phyloP scores from a whole-genome alignment of 1,140 invertebrate species.

The Drosophila gunungcola region DNA sequence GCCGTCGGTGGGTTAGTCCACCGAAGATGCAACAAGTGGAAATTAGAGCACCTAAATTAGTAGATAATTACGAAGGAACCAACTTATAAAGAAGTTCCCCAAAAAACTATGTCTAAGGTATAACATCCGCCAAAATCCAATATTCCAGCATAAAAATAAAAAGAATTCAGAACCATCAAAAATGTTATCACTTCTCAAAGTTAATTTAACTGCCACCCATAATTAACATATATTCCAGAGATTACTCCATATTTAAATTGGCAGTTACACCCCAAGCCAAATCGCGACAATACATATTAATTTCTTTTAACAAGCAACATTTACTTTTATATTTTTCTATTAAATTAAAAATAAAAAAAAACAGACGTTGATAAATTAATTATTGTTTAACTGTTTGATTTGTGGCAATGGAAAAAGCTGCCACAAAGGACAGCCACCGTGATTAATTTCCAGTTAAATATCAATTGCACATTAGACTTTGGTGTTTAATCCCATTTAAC shows the following conservation, averaged over 20 bases:
- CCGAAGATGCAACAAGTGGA: neutral
- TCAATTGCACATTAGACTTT: constrained; percentile 5
- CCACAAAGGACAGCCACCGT: neutral
- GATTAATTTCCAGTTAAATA: constrained; percentile 9
- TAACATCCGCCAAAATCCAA: too few species aligned
- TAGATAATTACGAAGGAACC: neutral
- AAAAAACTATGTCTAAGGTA: too few species aligned
- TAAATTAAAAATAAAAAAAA: neutral
- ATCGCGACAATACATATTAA: too few species aligned
- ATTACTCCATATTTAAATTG: neutral
- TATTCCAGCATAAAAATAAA: neutral
- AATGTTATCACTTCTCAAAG: too few species aligned
- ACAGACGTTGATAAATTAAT: neutral
- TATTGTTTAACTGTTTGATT: neutral
- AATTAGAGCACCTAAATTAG: neutral
- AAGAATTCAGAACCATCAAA: too few species aligned
- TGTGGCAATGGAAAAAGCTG: neutral
- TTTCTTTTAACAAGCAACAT: too few species aligned
- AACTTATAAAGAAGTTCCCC: too few species aligned
- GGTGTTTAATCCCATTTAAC: constrained; percentile 6
- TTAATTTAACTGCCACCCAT: too few species aligned
- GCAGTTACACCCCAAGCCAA: neutral
- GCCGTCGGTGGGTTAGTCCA: neutral
- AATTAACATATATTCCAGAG: too few species aligned
- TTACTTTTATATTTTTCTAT: neutral